Evolutionary conservation across 2,113 vertebrate genomes (phyloP).

Genomic region (Oreochromis aureus): DNA sequence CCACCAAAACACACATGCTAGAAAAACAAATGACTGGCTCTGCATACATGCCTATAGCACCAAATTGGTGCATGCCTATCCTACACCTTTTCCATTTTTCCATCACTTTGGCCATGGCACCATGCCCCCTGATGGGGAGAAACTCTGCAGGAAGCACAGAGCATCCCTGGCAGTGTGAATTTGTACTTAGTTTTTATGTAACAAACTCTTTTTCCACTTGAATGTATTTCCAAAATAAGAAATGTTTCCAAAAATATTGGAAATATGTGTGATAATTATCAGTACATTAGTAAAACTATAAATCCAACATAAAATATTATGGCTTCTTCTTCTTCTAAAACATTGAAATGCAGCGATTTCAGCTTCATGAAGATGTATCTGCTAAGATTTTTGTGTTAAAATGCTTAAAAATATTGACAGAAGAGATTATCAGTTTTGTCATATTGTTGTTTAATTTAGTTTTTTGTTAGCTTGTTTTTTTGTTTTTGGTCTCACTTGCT

Average conservation of each 20-base stretch:
- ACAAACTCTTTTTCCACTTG: not conserved
- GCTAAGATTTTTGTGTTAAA: not conserved
- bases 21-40: slow-evolving; percentile 71
- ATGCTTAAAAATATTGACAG: not conserved
- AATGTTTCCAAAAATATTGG: not conserved
- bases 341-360: not conserved
- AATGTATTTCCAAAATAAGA: not conserved
- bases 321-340: not conserved
- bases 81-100: slow-evolving; percentile 30
- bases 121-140: slow-evolving; percentile 85
- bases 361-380: not conserved
- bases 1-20: slow-evolving; percentile 69
- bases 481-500: not conserved
- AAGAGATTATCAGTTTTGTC: not conserved
- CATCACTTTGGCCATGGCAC: slow-evolving; percentile 83
- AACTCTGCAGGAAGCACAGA: slow-evolving; percentile 71
- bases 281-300: not conserved
- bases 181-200: slow-evolving; percentile 35
- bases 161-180: slow-evolving; percentile 75
- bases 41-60: slow-evolving; percentile 65
- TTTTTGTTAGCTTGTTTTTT: not conserved
- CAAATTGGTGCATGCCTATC: slow-evolving; percentile 52
- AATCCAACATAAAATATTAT: not conserved
- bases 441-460: not conserved
- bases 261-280: not conserved